Conservation (phyloP, 2,113 vertebrate species). For the Nyctibius bracteatus region DNA sequence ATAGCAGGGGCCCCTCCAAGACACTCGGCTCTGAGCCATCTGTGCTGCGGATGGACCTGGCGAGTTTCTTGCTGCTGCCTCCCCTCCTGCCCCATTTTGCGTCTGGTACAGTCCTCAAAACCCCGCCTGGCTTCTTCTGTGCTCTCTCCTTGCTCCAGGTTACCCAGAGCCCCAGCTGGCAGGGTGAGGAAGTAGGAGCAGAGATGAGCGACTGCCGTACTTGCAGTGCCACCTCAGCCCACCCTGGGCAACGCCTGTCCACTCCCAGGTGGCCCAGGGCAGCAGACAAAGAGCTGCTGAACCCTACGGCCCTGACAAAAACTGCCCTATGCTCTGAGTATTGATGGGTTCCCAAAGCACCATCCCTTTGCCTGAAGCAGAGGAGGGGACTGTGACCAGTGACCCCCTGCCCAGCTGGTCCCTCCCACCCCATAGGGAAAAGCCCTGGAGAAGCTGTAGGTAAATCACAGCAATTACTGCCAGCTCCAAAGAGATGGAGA, state of each 20-base stretch:
- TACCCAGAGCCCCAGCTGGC: neutral
- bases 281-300: neutral
- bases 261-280: neutral
- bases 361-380: neutral
- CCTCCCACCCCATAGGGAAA: neutral
- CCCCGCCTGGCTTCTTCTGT: neutral
- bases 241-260: neutral
- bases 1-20: neutral
- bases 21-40: neutral
- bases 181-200: neutral
- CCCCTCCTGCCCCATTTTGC: neutral
- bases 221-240: neutral
- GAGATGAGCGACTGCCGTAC: accelerated
- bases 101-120: neutral
- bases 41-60: neutral
- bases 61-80: neutral
- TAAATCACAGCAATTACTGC: neutral
- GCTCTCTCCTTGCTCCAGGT: neutral
- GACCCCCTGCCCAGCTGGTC: neutral
- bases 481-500: neutral
- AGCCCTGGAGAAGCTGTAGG: neutral
- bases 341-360: neutral
- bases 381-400: neutral
- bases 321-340: neutral
- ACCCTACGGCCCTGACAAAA: neutral